Evolutionary conservation across 2,113 vertebrate species (phyloP).

Genomic region (Channa maculata): DNA sequence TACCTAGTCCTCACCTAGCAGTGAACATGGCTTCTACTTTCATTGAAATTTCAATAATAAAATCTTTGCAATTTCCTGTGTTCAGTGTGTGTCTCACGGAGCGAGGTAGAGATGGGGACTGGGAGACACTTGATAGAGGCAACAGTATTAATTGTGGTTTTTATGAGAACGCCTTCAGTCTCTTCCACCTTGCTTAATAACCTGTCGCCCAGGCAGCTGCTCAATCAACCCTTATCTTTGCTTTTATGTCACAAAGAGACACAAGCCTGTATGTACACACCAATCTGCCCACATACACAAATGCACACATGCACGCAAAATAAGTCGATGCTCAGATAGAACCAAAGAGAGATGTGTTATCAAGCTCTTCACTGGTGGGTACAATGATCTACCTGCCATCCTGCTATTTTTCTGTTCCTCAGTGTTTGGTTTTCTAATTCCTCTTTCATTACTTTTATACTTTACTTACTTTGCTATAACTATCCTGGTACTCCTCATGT

Average conservation of each 20-base stretch:
- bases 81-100: slow-evolving; percentile 57
- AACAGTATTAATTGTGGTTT: slow-evolving; percentile 84
- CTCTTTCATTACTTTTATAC: slow-evolving; percentile 21
- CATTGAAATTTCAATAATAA: slow-evolving; percentile 86
- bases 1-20: slow-evolving; percentile 42
- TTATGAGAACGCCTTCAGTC: slow-evolving; percentile 73
- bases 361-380: background rate
- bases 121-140: slow-evolving; percentile 76
- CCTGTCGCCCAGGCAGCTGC: slow-evolving; percentile 77
- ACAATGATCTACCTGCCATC: slow-evolving; percentile 14
- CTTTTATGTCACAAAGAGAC: slow-evolving; percentile 71
- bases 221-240: slow-evolving; percentile 84
- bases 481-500: background rate
- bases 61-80: slow-evolving; percentile 87
- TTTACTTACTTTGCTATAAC: background rate
- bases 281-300: slow-evolving; percentile 6
- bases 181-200: slow-evolving; percentile 82
- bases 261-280: slow-evolving; percentile 15
- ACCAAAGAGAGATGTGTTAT: slow-evolving; percentile 43
- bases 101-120: slow-evolving; percentile 66
- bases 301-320: slow-evolving; percentile 20
- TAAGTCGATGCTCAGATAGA: slow-evolving; percentile 54
- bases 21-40: slow-evolving; percentile 66
- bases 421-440: background rate
- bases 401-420: slow-evolving; percentile 5